Conservation (phyloP, 2,113 vertebrate genomes). For the Oryzias woworae region DNA sequence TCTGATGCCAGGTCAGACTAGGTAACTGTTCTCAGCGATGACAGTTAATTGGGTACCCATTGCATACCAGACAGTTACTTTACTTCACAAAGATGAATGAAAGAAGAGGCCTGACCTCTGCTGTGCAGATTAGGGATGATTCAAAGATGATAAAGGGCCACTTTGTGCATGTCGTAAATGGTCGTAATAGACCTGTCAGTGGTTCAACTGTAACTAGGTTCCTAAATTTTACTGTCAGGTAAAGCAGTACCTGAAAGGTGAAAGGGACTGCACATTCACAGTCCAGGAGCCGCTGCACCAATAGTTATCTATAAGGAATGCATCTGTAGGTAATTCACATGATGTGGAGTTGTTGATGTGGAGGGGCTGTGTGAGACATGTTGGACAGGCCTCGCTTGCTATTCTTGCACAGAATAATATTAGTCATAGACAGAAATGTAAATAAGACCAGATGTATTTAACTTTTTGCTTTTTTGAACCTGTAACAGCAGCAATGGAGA, state of each 20-base stretch:
- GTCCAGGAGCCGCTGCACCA: conserved; percentile 12
- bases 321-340: conserved; percentile 15
- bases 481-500: conserved; percentile 17
- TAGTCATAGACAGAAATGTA: conserved; percentile 14
- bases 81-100: conserved; percentile 58
- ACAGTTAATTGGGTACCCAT: conserved; percentile 65
- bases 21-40: conserved; percentile 65
- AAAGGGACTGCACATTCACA: neutral
- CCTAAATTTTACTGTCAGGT: conserved; percentile 26
- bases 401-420: conserved; percentile 25
- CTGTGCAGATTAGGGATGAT: conserved; percentile 40
- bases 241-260: conserved; percentile 25
- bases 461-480: conserved; percentile 16
- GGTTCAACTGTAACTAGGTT: conserved; percentile 36
- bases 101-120: conserved; percentile 59
- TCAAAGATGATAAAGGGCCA: conserved; percentile 45
- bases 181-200: conserved; percentile 58
- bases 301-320: conserved; percentile 46
- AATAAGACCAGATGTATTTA: conserved; percentile 26
- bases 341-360: conserved; percentile 7
- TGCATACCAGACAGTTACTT: conserved; percentile 62
- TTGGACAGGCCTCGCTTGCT: neutral
- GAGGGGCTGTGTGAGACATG: conserved; percentile 40
- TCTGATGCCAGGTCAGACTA: conserved; percentile 57
- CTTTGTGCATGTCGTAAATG: conserved; percentile 55